Evolutionary conservation across 1,140 invertebrate species (phyloP), one percentile per base, ranked within the genome.

Genomic region (Ceratitis capitata): DNA sequence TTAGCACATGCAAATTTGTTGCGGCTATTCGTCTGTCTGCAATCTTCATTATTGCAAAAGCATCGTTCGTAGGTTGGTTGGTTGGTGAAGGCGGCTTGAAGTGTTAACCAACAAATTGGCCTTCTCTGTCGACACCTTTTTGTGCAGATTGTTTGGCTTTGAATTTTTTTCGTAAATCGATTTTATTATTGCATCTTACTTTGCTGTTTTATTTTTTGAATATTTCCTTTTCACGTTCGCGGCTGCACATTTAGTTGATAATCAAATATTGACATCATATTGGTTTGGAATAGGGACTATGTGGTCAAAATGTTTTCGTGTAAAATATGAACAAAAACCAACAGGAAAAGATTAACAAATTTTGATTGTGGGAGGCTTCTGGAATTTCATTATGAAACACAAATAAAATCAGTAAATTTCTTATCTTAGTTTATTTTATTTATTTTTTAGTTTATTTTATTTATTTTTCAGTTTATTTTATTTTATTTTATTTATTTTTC

Each of bases 81-180:
- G 0, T 56, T 56, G 51, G 51, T 56, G 51, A 32, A 39, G 61
- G 32, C 39, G 32, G 29, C 5, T 35, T 7, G 19, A 69, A 29
- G 61, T 69, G 61, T 39, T 69, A 69, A 29, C 61, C 61, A 69
- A 69, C 61, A 69, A 69, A 69, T 69, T 69, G 61, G 29, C 19
- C 61, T 32, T 69, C 29, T 69, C 39, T 69, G 35, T 69, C 61
- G 29, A 69, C 61, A 69, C 61, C 58, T 69, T 69, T 69, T 47
- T 69, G 9, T 35, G 61, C 16, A 3, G 32, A 16, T 64, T 64
- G 10, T 61, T 32, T 61, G 10, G 14, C 14, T 61, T 12, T 29
- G 14, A 61, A 9, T 23, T 0, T 61, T 29, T 61, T 61, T 32
- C 4, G 12, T 23, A 61, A 61, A 61, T 49, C 14, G 51, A 39